Evolutionary conservation across 2,797 vertebrate genomes (phyloP), one percentile per base, ranked within the genome.

Genomic region (Sebastes variabilis): DNA sequence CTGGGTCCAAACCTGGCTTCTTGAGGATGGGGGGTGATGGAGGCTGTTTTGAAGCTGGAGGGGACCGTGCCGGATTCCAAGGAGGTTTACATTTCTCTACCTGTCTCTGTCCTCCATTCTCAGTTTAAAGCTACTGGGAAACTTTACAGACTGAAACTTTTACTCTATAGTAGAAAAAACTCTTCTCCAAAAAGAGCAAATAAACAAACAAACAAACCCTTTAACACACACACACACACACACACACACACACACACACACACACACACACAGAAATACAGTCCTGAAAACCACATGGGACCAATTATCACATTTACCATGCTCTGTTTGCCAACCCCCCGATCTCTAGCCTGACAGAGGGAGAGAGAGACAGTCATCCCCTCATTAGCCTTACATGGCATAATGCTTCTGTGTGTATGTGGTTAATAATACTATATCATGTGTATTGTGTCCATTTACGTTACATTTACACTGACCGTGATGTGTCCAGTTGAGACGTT

Each of bases 241-340:
- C 64, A 60, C 58, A 60, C 58, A 60, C 58, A 60, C 58, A 30
- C 73, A 27, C 65, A 54, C 27, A 52, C 59, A 73, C 59, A 65
- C 18, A 74, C 18, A 80, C 60, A 65, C 18, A 74, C 18, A 80
- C 4, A 73, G 18, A 73, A 59, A 84, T 34, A 66, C 75, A 56
- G 76, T 59, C 72, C 67, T 65, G 68, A 75, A 82, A 74, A 78
- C 73, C 92, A 88, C 88, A 72, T 72, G 92, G 90, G 93, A 92
- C 93, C 93, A 95, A 94, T 95, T 95, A 94, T 91, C 92, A 88
- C 82, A 82, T 89, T 91, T 89, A 82, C 88, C 30, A 58, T 79
- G 85, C 83, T 91, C 88, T 62, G 82, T 88, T 89, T 82, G 77
- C 87, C 77, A 75, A 61, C 66, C 69, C 70, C 70, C 86, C 49